Percentiles rank a stretch among this genome's conserved stretches.
These are phyloP conservation scores for Hydrochoerus hydrochaeris DNA, from an alignment of 2,113 vertebrate genomes.

Conservation along the genomic window DNA sequence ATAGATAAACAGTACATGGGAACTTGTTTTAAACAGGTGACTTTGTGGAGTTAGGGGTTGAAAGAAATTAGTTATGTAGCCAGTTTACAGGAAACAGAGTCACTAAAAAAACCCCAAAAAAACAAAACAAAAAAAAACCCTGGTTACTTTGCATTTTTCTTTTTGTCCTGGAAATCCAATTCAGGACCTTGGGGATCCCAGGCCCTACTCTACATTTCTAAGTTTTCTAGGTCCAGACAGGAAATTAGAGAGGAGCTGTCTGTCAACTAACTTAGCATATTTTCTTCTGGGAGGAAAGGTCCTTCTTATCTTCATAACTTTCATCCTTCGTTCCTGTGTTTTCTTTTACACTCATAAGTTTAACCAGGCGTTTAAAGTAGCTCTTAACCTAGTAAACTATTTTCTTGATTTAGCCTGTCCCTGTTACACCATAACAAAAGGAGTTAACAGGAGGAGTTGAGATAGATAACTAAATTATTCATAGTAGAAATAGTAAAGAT, in stretches of 20 bases:
- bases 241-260: no score
- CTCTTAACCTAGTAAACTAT: not conserved
- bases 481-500: slow-evolving; percentile 6
- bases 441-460: not conserved
- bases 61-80: not conserved
- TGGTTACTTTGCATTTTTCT: not conserved
- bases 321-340: not conserved
- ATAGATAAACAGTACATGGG: not conserved
- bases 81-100: not conserved
- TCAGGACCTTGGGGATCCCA: no score
- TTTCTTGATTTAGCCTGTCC: not conserved
- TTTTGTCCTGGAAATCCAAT: no score
- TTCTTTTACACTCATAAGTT: not conserved
- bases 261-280: not conserved
- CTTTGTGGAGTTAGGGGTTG: not conserved
- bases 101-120: not conserved
- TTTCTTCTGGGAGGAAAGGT: not conserved
- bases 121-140: no score
- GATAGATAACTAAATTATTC: not conserved
- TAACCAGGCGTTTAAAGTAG: not conserved
- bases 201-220: not conserved
- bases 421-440: not conserved
- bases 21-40: not conserved
- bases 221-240: no score
- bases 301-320: not conserved